Evolutionary conservation across 2,797 vertebrate species (phyloP), one percentile per base, ranked within the genome.

Genomic region (Eleutherodactylus coqui): DNA sequence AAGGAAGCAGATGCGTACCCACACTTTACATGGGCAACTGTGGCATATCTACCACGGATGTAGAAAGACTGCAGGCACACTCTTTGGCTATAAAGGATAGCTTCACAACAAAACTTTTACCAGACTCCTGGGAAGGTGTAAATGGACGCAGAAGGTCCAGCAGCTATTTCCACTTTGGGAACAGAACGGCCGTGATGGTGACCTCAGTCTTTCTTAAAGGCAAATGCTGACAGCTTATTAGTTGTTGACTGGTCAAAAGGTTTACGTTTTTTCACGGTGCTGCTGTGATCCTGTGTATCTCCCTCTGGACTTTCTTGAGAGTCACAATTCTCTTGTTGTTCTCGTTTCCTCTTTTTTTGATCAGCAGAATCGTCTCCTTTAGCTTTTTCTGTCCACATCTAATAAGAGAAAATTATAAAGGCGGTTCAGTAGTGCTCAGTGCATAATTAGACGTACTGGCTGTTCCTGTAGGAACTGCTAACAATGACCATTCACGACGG

Each of bases 361-460:
- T 95, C 92, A 0, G 19, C 87, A 1, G 45, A 75, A 16, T 86
- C 93, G 9, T 86, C 93, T 88, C 90, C 94, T 93, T 95, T 99
- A 0, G 96, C 97, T 91, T 93, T 95, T 88, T 96, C 95, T 0
- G 95, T 95, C 97, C 96, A 99, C 1, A 76, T 89, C 98, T 99
- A 91, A 82, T 58, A 84, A 43, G 9, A 43, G 36, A 38, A 8
- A 5, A 79, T 13, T 9, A 17, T 11, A 76, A 8, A 75, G 13
- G 72, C 10, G 0, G 38, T 24, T 70, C 67, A n/a, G 38, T 4
- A 49, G n/a, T 8, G 45, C 17, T 64, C 36, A 1, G 0, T 73
- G 36, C 24, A 27, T 6, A 43, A 43, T 17, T 27, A 41, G 9
- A 73, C 70, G 19, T 5, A 4, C 16, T 1, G 16, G 60, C 60